Evolutionary conservation across 2,113 vertebrate genomes (phyloP).

Genomic region (Tretioscincus oriximinensis): DNA sequence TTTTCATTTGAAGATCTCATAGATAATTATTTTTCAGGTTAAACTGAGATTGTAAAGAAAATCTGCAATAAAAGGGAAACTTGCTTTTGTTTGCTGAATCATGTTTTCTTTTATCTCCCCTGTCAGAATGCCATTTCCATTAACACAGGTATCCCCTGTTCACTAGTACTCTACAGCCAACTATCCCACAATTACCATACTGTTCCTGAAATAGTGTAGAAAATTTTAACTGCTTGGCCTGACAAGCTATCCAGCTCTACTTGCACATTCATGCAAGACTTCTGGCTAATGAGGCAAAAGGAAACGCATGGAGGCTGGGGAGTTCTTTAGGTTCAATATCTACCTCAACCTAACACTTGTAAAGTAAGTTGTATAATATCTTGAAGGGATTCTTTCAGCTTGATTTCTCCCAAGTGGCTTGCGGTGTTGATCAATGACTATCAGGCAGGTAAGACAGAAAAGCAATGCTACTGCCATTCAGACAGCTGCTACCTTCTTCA

Average conservation of each 20-base stretch:
- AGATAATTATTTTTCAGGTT: no score
- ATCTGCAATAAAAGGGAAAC: background rate
- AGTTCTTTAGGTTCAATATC: background rate
- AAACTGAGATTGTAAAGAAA: background rate
- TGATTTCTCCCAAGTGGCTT: background rate
- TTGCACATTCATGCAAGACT: background rate
- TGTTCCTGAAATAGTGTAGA: background rate
- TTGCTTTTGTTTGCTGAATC: background rate
- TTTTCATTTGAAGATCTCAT: background rate
- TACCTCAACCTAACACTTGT: background rate
- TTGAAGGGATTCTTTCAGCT: background rate
- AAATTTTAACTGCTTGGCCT: background rate
- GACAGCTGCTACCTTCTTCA: background rate
- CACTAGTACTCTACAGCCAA: background rate
- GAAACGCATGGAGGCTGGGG: background rate
- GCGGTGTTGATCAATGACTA: background rate
- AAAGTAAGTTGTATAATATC: background rate
- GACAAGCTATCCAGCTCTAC: background rate
- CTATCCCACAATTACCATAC: fast-evolving
- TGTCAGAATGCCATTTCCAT: background rate
- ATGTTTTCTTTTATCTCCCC: background rate
- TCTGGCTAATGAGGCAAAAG: background rate
- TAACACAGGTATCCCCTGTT: background rate
- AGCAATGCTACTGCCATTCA: background rate
- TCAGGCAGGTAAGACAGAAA: background rate